These are phyloP conservation scores for Tympanoctomys barrerae DNA, from an alignment of 2,797 vertebrate species.

Conservation along the genomic window DNA sequence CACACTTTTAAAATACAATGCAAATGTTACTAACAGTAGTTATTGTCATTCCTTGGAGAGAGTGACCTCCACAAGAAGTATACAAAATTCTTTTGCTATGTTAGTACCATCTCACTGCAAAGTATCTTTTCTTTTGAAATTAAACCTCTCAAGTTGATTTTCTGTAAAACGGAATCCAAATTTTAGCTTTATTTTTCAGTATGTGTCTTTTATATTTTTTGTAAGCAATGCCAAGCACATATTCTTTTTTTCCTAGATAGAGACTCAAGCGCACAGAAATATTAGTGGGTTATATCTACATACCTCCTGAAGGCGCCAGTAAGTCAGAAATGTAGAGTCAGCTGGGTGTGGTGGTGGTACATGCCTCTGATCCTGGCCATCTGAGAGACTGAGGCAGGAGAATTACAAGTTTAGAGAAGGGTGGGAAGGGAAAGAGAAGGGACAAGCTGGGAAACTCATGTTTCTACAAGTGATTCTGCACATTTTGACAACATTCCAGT, in stretches of 20 bases:
- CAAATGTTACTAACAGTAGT: background rate
- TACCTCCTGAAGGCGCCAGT: background rate
- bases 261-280: constrained; percentile 22
- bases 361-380: background rate
- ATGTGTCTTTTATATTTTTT: constrained; percentile 50
- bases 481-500: background rate
- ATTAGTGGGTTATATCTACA: background rate
- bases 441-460: background rate
- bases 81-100: background rate
- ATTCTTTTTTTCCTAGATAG: background rate
- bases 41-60: background rate
- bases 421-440: too few relatives aligned
- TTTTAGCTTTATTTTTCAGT: constrained; percentile 39
- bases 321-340: background rate
- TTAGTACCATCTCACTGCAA: constrained; percentile 54
- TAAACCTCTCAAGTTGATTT: constrained; percentile 29
- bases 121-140: constrained; percentile 44
- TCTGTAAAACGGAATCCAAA: constrained; percentile 29
- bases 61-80: background rate
- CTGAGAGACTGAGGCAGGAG: background rate
- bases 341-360: background rate
- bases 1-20: background rate
- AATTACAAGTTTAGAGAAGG: background rate
- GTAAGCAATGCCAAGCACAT: constrained; percentile 17
- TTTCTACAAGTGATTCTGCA: background rate